Conservation (phyloP, 1,140 invertebrate genomes). For the Caligus rogercresseyi region DNA sequence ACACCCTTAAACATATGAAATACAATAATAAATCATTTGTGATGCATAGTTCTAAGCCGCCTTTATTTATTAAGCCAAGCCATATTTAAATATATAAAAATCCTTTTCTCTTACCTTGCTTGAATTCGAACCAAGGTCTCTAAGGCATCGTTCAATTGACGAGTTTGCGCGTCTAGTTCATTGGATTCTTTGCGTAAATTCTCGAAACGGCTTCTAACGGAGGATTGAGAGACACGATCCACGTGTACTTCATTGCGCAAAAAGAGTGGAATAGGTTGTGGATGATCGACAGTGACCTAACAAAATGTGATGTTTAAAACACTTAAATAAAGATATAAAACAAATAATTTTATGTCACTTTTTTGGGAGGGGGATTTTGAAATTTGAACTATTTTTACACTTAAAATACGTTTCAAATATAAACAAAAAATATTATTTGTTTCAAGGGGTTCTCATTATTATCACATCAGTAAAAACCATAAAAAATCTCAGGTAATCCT, state of each 20-base stretch:
- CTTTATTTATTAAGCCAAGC: too few relatives aligned
- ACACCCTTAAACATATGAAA: background rate
- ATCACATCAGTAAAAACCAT: too few relatives aligned
- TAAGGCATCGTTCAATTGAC: conserved; percentile 64
- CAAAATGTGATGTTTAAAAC: too few relatives aligned
- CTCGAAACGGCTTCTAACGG: conserved; percentile 51
- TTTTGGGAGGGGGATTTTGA: too few relatives aligned
- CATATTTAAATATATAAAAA: background rate
- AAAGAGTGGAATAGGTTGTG: conserved; percentile 36
- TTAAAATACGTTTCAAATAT: too few relatives aligned
- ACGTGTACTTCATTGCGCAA: conserved; percentile 64
- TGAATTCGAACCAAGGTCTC: conserved; percentile 65
- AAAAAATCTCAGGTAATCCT: too few relatives aligned
- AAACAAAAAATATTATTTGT: too few relatives aligned
- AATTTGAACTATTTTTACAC: too few relatives aligned
- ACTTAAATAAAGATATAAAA: background rate
- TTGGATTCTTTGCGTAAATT: conserved; percentile 57
- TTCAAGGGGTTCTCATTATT: too few relatives aligned
- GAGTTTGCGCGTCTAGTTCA: conserved; percentile 63
- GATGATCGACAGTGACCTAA: background rate
- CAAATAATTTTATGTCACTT: background rate
- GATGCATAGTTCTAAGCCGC: too few relatives aligned
- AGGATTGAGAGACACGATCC: conserved; percentile 52
- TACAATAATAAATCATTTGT: background rate
- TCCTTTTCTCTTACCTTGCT: conserved; percentile 42